Evolutionary conservation across 2,888 invertebrate genomes (phyloP), one percentile per base, ranked within the genome.

Genomic region (Oscheius myriophilus): DNA sequence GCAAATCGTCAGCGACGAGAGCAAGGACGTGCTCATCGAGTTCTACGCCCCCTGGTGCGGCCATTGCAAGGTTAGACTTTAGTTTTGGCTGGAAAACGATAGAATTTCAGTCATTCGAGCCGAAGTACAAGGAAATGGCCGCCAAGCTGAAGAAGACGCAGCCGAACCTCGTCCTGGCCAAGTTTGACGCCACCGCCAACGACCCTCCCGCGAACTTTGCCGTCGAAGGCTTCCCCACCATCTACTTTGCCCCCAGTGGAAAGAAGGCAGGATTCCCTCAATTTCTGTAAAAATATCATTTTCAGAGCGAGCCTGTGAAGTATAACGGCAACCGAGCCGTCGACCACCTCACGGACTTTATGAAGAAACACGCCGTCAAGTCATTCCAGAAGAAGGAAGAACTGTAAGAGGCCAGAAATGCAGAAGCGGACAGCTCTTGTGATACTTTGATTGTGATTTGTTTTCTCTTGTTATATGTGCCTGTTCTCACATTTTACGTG

Each of bases 21-120:
- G 82, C 1, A 89, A 90, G 77, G 90, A 90, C 81, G 89, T 89
- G 3, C 84, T 90, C 9, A 87, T 90, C 67, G 90, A 90, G 78
- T 88, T 90, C 74, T 90, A 90, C 77, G 90, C 90, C 6, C 90
- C 90, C 2, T 90, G 90, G 90, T 90, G 90, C 81, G 90, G 90
- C 2, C 90, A 90, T 33, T 78, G 78, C 59, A 78, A 78, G 42
- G 54, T 54, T 2, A 64, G 45, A 53, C 16, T 21, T 53, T 26
- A 7, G 4, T 53, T 16, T 53, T 53, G 7, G 14, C 26, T 12
- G 21, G 16, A 21, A 46, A 39, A n/a, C 53, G 42, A 43, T 14
- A 6, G 4, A 43, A 33, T 79, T 79, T 39, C 69, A 90, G 83
- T 84, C 87, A 42, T 87, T 90, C 51, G 90, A 90, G 73, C 89